These are phyloP conservation scores for Ditylenchus dipsaci DNA, from an alignment of 1,140 invertebrate genomes.

Conservation along the genomic window DNA sequence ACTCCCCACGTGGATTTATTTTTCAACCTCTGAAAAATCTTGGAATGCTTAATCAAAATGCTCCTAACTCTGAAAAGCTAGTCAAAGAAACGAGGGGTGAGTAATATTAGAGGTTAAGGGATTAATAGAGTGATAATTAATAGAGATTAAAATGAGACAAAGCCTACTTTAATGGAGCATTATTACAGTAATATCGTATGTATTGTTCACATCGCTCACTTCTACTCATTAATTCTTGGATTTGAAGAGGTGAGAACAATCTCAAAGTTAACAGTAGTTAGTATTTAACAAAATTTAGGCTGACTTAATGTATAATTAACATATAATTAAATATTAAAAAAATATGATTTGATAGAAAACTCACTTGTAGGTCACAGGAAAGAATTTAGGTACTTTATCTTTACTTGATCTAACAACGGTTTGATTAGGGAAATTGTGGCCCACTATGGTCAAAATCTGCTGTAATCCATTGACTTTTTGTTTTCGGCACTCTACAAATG, in stretches of 20 bases:
- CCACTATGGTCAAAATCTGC: neutral
- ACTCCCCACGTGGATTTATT: too few relatives aligned
- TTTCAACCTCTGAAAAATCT: too few relatives aligned
- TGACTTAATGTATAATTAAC: too few relatives aligned
- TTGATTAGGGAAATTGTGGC: slow-evolving; percentile 5
- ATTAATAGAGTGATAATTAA: too few relatives aligned
- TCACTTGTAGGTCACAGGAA: slow-evolving; percentile 14
- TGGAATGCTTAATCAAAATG: too few relatives aligned
- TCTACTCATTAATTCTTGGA: slow-evolving; percentile 7
- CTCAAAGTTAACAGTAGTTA: neutral
- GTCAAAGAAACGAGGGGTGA: too few relatives aligned
- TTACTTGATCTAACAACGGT: neutral
- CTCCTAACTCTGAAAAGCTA: too few relatives aligned
- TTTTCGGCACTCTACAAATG: slow-evolving; percentile 11
- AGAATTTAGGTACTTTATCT: neutral
- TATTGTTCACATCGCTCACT: slow-evolving; percentile 8
- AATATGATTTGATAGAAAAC: too few relatives aligned
- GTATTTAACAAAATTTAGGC: too few relatives aligned
- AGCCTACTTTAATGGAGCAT: slow-evolving; percentile 6
- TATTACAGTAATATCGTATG: slow-evolving; percentile 15
- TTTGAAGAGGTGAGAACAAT: slow-evolving; percentile 10
- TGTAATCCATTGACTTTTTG: neutral
- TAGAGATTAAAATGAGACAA: too few relatives aligned
- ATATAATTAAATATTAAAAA: too few relatives aligned
- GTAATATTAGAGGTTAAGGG: too few relatives aligned